Conservation (phyloP, 1,140 invertebrate genomes). For the Pseudomyrmex gracilis region DNA sequence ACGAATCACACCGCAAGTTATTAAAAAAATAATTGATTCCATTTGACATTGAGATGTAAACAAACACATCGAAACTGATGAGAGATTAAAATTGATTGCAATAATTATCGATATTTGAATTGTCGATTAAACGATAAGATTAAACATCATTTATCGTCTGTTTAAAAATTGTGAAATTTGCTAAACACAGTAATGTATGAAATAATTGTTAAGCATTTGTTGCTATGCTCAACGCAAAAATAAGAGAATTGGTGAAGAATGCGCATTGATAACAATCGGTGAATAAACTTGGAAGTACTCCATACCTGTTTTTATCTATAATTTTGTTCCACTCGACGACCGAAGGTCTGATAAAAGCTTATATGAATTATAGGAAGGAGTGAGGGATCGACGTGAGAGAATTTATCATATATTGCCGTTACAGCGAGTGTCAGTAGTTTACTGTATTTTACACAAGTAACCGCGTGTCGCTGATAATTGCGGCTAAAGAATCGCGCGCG, state of each 20-base stretch:
- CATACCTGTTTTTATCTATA: slow-evolving; percentile 65
- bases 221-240: no score
- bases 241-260: no score
- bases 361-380: slow-evolving; percentile 62
- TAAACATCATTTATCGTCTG: background rate
- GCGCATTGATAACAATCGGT: background rate
- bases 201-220: background rate
- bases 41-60: no score
- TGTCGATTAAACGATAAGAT: background rate
- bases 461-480: background rate
- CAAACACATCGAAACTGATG: background rate
- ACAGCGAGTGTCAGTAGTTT: slow-evolving; percentile 73
- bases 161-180: no score
- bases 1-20: no score
- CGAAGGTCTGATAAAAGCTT: slow-evolving; percentile 65
- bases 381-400: slow-evolving; percentile 73
- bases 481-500: background rate
- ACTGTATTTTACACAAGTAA: slow-evolving; percentile 63
- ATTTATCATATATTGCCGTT: slow-evolving; percentile 78
- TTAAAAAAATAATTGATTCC: background rate
- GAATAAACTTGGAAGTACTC: no score
- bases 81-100: background rate
- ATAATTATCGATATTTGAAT: slow-evolving; percentile 9
- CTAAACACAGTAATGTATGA: no score
- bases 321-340: slow-evolving; percentile 59